These are phyloP conservation scores for Epizoanthus scotinus DNA, from an alignment of 92 coral and sea anemone species.

Conservation along the genomic window DNA sequence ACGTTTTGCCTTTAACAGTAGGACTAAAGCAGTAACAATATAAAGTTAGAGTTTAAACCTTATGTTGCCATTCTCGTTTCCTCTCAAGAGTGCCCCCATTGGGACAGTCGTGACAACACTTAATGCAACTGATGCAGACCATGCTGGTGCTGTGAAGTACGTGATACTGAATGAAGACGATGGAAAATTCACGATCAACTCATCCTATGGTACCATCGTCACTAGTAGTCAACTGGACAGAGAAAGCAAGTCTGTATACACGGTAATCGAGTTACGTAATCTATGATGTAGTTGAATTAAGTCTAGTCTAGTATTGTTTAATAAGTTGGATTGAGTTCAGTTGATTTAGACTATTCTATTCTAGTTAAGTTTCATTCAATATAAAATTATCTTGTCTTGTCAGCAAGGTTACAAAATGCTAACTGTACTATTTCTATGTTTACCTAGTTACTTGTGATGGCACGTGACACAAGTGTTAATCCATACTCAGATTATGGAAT, in stretches of 20 bases:
- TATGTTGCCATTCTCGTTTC: not conserved
- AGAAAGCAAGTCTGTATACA: slow-evolving; percentile 40
- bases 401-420: too few species aligned
- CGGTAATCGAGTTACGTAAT: slow-evolving; percentile 24
- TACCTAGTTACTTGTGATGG: slow-evolving; percentile 38
- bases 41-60: too few species aligned
- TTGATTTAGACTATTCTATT: too few species aligned
- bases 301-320: too few species aligned
- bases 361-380: too few species aligned
- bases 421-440: too few species aligned
- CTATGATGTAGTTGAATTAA: too few species aligned
- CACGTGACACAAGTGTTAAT: slow-evolving; percentile 12
- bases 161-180: slow-evolving; percentile 45
- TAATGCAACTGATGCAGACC: slow-evolving; percentile 35
- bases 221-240: slow-evolving; percentile 40
- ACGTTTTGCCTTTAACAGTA: too few species aligned
- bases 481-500: slow-evolving; percentile 53
- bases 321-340: too few species aligned
- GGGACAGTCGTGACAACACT: slow-evolving; percentile 44
- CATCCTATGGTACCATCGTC: slow-evolving; percentile 44
- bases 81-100: slow-evolving; percentile 43
- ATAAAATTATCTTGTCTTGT: too few species aligned
- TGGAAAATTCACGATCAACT: slow-evolving; percentile 47
- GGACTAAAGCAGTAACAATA: too few species aligned
- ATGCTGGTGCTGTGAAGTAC: slow-evolving; percentile 17